Base-by-base conservation (phyloP, 2,113 vertebrate species). In the Hiodon tergisus region DNA sequence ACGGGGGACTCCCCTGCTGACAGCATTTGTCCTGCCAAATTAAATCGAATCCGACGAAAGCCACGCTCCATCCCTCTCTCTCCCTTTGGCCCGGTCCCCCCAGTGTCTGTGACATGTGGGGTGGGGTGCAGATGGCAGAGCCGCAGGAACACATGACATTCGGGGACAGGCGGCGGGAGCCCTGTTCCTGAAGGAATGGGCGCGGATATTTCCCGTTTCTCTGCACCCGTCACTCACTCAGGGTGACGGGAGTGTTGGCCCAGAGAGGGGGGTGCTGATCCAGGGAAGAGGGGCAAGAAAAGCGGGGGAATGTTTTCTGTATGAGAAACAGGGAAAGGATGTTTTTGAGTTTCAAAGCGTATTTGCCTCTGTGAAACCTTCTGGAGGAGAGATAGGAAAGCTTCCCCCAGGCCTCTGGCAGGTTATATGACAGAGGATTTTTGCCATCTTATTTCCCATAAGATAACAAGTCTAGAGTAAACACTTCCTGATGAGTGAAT, bases 51-150 rank as follows among this genome's bases (percentile, higher is more conserved):
- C 59, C 4, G 55, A 71, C 11, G 31, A 4, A 7, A 7, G 8
- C 11, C 10, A 11, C 4, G 9, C 6, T 58, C 11, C 52, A 4
- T 50, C 47, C 10, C 52, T 46, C 4, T 17, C 58, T 50, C 31
- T 60, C 5, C 48, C 60, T 60, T 31, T 14, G 11, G 46, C 10
- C 5, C 55, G 31, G 65, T 46, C 60, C 9, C 46, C 71, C 47
- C 46, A 9, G n/a, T 47, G 50, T 17, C 48, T 16, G 17, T 6
- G 17, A 52, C n/a, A 77, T 53, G 57, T 66, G 55, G 77, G 60
- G 11, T 70, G n/a, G 31, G 73, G 76, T 77, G 82, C 86, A 87
- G 87, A 89, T 88, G 88, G 86, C 78, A 48, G 71, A 78, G 78
- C 85, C 80, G 79, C 75, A 82, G 83, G 86, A 86, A 48, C 78